These are phyloP conservation scores for Hemibates koningsi DNA, from an alignment of 2,113 vertebrate species.

Conservation along the genomic window DNA sequence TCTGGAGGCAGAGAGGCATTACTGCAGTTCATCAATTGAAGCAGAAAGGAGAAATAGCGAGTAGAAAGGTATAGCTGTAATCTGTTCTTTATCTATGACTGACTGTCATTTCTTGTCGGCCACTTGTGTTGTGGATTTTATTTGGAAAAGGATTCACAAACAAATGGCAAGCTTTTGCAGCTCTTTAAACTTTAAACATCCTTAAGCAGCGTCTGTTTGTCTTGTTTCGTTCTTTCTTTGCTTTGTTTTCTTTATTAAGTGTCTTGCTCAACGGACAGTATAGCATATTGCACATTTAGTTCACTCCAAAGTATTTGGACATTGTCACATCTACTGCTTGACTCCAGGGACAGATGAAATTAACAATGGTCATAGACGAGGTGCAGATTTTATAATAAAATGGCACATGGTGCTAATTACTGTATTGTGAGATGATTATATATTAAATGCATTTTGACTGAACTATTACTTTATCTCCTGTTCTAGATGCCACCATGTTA, in stretches of 20 bases:
- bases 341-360: background rate
- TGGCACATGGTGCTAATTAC: background rate
- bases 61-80: background rate
- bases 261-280: fast-evolving
- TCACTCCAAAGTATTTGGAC: background rate
- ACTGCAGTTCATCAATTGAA: background rate
- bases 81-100: background rate
- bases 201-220: background rate
- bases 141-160: background rate
- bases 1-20: background rate
- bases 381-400: background rate
- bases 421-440: background rate
- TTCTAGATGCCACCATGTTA: background rate
- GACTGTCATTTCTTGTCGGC: background rate
- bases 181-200: background rate
- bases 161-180: background rate
- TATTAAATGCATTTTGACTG: background rate
- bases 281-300: background rate
- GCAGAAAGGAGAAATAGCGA: background rate
- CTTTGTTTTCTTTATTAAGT: background rate
- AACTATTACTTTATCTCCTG: background rate
- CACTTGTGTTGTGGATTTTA: background rate
- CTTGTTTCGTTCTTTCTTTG: background rate
- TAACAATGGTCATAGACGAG: background rate
- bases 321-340: background rate